Conservation (phyloP, 2,113 vertebrate genomes). For the Gnathonemus echidnorhynchus region DNA sequence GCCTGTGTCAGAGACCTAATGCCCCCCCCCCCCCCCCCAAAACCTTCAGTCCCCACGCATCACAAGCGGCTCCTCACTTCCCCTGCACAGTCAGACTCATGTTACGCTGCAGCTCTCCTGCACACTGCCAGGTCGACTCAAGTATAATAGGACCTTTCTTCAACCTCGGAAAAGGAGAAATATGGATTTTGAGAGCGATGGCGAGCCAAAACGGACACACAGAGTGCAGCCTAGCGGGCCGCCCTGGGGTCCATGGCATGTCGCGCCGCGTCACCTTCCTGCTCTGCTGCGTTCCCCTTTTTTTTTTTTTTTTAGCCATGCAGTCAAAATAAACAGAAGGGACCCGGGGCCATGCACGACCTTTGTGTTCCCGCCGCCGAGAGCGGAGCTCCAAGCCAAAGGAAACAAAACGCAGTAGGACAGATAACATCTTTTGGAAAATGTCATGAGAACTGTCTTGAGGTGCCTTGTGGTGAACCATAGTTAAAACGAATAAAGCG, state of each 20-base stretch:
- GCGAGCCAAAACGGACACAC: background rate
- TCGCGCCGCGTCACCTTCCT: background rate
- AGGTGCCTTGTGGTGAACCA: constrained; percentile 23
- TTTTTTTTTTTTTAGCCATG: background rate
- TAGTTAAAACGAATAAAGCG: background rate
- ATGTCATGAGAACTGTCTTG: constrained; percentile 25
- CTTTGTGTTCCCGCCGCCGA: background rate
- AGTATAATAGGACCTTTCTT: background rate
- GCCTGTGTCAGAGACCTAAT: background rate
- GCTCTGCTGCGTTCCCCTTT: background rate
- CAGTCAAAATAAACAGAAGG: background rate
- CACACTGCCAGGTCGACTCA: background rate
- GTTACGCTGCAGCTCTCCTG: background rate
- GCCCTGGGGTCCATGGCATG: background rate
- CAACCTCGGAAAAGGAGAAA: background rate
- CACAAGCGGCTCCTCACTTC: background rate
- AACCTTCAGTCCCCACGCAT: background rate
- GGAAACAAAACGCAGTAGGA: background rate
- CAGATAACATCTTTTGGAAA: constrained; percentile 27
- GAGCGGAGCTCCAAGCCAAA: background rate
- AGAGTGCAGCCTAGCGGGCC: background rate
- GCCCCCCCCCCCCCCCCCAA: background rate
- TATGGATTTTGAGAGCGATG: background rate
- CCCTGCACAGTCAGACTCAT: background rate
- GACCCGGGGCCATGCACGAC: background rate